Evolutionary conservation across 53 echinoderm and acorn worm genomes (phyloP).

Genomic region (Mesocentrotus franciscanus): DNA sequence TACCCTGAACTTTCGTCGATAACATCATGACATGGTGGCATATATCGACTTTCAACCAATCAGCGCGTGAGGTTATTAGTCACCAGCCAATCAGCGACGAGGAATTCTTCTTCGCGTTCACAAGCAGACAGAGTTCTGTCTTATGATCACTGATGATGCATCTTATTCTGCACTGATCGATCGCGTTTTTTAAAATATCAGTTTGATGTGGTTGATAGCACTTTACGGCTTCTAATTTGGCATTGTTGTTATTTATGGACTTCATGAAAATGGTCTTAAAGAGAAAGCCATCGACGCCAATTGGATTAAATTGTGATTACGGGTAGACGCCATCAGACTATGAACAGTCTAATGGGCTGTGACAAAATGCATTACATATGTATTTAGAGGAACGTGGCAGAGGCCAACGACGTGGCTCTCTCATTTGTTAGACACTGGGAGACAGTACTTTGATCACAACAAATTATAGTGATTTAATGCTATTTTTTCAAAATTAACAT

Average conservation of each 20-base stretch:
- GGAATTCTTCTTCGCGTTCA: not conserved
- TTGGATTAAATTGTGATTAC: no score
- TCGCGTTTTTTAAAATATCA: not conserved
- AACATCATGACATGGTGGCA: not conserved
- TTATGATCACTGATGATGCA: not conserved
- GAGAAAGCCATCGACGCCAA: not conserved
- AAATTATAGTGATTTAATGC: no score
- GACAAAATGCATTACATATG: no score
- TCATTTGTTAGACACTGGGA: no score
- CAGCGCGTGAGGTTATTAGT: not conserved
- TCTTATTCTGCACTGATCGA: not conserved
- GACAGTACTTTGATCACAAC: no score
- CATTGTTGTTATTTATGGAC: not conserved
- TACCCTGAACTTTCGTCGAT: conserved; percentile 67
- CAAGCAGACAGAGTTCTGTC: not conserved
- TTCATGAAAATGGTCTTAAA: not conserved
- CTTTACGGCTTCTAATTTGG: not conserved
- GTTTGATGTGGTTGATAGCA: not conserved
- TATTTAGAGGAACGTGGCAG: no score
- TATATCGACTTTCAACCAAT: not conserved
- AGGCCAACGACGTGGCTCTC: no score
- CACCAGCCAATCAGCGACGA: not conserved
- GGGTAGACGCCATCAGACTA: no score
- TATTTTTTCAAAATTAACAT: not conserved
- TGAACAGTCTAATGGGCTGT: no score